phyloP scores from a whole-genome alignment of 2,113 vertebrate genomes.

The Calidris pygmaea region DNA sequence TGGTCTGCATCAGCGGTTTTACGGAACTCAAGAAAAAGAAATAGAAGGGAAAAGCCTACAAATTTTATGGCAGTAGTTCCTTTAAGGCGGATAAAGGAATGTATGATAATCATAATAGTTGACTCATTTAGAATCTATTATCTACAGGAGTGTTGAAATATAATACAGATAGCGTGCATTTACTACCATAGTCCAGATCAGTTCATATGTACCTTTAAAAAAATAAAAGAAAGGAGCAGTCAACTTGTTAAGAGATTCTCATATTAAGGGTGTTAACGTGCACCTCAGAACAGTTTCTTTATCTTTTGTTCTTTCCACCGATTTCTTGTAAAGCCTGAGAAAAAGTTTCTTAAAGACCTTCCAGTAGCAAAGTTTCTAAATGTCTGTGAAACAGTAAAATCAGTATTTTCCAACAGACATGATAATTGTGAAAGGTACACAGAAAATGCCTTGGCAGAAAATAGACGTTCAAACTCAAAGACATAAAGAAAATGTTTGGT shows the following conservation, averaged over 20 bases:
- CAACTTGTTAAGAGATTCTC: not conserved
- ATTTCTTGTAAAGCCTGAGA: not conserved
- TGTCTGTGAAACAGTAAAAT: not conserved
- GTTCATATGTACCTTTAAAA: not conserved
- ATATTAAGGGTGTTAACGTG: not conserved
- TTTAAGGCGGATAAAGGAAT: not conserved
- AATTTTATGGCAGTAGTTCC: not conserved
- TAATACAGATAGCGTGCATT: not conserved
- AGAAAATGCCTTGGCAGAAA: not conserved
- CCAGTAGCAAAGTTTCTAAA: not conserved
- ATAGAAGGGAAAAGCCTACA: not conserved
- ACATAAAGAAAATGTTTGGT: not conserved
- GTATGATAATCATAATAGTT: accelerated
- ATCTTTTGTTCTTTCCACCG: not conserved
- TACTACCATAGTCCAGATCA: not conserved
- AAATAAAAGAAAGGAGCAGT: not conserved
- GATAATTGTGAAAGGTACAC: not conserved
- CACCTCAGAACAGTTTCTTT: not conserved
- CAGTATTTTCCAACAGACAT: not conserved
- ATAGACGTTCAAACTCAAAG: not conserved
- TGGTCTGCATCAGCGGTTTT: not conserved
- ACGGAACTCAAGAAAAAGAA: not conserved
- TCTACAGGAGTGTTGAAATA: not conserved
- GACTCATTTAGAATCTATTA: not conserved
- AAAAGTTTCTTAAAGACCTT: not conserved